Evolutionary conservation across 2,888 invertebrate genomes (phyloP), one percentile per base, ranked within the genome.

Genomic region (Zaprionus lineosus): DNA sequence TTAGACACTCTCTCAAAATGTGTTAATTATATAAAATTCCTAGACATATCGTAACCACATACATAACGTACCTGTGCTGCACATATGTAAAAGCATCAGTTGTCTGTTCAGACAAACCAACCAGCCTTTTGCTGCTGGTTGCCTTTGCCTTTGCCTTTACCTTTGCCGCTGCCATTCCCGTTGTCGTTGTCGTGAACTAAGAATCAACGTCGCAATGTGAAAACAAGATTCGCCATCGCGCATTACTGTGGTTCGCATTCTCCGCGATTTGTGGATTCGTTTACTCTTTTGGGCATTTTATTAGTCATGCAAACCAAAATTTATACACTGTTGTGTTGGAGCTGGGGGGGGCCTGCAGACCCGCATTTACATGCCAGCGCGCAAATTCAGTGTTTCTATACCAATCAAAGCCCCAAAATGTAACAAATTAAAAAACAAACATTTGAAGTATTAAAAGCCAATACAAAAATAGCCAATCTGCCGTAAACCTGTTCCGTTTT

Each of bases 11-110:
- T 61, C 52, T 69, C 67, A 60, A 83, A 69, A 76, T 67, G 84
- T 78, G 78, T 70, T 84, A 78, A 84, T 78, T 78, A 77, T 76
- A 83, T 77, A 77, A 83, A 75, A 57, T 15, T 52, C 0, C 6
- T 21, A 29, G 29, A 44, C 33, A 11, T 29, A 34, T 21, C 7
- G 7, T 21, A 21, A 5, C 24, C 8, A 8, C 28, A 31, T 43
- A 36, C 16, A 15, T 44, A 39, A 19, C 21, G 37, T 44, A 29
- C 29, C 40, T 26, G 16, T 16, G 6, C 2, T 24, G 29, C 44
- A 48, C 43, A 51, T 44, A 50, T 34, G 60, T 55, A 48, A 68
- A 58, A 73, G 81, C 74, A 75, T 76, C 81, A 75, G 72, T 55
- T 53, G 44, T n/a, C n/a, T n/a, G n/a, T 39, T 14, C 39, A 43